These are phyloP conservation scores for Pterois miles DNA, from an alignment of 2,797 vertebrate species.

Conservation along the genomic window DNA sequence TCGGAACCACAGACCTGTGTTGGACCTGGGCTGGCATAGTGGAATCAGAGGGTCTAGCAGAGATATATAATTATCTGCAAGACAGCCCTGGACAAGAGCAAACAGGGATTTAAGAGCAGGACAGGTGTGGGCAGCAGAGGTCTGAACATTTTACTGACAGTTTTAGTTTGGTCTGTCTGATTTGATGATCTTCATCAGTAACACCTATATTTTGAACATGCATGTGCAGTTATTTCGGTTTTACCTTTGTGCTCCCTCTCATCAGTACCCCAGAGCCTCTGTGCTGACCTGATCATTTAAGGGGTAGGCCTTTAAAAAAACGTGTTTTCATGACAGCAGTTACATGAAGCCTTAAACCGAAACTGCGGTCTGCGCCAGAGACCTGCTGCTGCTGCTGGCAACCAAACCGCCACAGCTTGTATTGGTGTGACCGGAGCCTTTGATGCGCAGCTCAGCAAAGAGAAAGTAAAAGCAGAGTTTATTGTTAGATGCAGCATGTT, in stretches of 20 bases:
- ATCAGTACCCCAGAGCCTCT: background rate
- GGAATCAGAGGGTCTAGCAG: background rate
- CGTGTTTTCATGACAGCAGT: background rate
- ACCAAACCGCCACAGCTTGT: background rate
- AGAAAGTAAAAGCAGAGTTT: constrained; percentile 42
- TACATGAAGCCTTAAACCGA: background rate
- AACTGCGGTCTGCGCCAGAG: background rate
- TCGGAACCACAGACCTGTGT: background rate
- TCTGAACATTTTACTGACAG: background rate
- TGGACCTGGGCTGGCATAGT: background rate
- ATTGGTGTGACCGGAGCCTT: no score
- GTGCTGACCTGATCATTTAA: background rate
- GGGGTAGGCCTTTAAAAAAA: background rate
- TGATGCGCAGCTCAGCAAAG: background rate
- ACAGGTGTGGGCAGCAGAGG: background rate
- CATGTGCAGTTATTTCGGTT: background rate
- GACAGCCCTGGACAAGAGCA: background rate
- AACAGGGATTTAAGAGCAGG: background rate
- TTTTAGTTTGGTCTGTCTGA: background rate
- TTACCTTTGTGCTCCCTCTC: background rate
- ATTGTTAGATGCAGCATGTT: background rate
- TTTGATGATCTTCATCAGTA: background rate
- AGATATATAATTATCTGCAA: background rate
- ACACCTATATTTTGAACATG: background rate
- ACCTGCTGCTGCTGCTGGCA: rapidly evolving